These are phyloP conservation scores for Amphibalanus amphitrite DNA, from an alignment of 1,140 invertebrate species.

Conservation along the genomic window DNA sequence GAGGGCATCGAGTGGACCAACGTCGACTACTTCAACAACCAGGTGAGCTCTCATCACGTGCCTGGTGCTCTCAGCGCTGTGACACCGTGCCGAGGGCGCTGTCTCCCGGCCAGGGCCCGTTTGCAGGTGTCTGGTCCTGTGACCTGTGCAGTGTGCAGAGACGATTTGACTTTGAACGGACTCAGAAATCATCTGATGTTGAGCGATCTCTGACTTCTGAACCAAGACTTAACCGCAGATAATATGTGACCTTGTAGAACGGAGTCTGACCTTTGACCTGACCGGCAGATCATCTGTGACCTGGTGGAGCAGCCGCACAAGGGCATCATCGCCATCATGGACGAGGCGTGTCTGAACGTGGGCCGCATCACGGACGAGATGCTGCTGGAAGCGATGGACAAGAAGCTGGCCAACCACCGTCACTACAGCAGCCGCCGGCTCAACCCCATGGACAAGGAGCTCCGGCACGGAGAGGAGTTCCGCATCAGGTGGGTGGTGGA, in stretches of 20 bases:
- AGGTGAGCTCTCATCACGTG: constrained; percentile 17
- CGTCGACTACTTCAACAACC: constrained; percentile 70
- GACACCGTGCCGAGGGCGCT: too few relatives aligned
- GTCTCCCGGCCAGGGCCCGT: too few relatives aligned
- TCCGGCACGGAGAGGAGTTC: constrained; percentile 66
- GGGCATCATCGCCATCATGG: constrained; percentile 81
- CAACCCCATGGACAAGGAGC: constrained; percentile 57
- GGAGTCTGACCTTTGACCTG: too few relatives aligned
- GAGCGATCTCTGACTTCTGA: too few relatives aligned
- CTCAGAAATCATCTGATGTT: too few relatives aligned
- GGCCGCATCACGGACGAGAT: constrained; percentile 80
- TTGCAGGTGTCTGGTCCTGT: too few relatives aligned
- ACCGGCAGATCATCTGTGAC: constrained; percentile 50
- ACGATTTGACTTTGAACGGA: too few relatives aligned
- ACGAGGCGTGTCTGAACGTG: constrained; percentile 86
- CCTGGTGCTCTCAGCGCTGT: not conserved
- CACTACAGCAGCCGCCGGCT: constrained; percentile 78
- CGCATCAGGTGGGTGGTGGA: constrained; percentile 52
- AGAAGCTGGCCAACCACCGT: constrained; percentile 63
- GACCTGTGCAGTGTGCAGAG: too few relatives aligned
- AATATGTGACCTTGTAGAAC: too few relatives aligned
- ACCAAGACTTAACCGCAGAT: too few relatives aligned
- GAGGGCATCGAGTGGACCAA: constrained; percentile 85
- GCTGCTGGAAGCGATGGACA: constrained; percentile 81
- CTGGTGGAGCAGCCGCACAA: constrained; percentile 75